These are phyloP conservation scores for Cataglyphis hispanica DNA, from an alignment of 1,140 invertebrate species.

Conservation along the genomic window DNA sequence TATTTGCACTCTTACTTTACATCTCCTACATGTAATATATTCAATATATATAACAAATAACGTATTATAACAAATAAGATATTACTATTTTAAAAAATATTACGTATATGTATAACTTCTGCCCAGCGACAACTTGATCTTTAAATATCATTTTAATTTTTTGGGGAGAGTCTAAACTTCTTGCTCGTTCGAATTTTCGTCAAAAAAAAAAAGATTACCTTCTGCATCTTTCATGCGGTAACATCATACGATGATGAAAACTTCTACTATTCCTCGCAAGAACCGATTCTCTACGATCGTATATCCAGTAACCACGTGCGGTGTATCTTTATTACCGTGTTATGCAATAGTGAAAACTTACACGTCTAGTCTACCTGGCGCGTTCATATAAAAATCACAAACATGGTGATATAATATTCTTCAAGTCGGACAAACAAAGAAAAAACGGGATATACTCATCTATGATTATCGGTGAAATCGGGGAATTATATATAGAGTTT, in stretches of 20 bases:
- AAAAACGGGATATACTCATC: constrained; percentile 42
- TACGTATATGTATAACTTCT: not conserved
- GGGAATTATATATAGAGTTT: not conserved
- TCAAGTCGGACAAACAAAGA: constrained; percentile 12
- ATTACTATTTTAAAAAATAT: not conserved
- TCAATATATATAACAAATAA: not conserved
- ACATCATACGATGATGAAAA: not conserved
- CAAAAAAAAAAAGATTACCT: not conserved
- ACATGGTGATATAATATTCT: constrained; percentile 50
- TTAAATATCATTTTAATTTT: not conserved
- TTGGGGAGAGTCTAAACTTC: too few species aligned
- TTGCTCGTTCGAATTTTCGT: not conserved
- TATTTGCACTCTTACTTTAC: not conserved
- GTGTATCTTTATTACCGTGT: constrained; percentile 53
- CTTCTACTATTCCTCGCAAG: constrained; percentile 11
- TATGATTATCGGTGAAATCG: constrained; percentile 29
- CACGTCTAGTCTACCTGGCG: constrained; percentile 11
- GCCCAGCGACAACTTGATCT: too few species aligned
- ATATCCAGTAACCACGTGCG: not conserved
- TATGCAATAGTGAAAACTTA: constrained; percentile 65
- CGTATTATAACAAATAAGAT: too few species aligned
- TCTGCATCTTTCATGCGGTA: not conserved
- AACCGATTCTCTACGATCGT: constrained; percentile 19
- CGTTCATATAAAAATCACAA: constrained; percentile 19
- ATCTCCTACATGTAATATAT: not conserved